A percentile compares a stretch with the other conserved stretches of the same genome.
Evolutionary conservation across 2,113 vertebrate genomes (phyloP).

Genomic region (Poicephalus gulielmi): DNA sequence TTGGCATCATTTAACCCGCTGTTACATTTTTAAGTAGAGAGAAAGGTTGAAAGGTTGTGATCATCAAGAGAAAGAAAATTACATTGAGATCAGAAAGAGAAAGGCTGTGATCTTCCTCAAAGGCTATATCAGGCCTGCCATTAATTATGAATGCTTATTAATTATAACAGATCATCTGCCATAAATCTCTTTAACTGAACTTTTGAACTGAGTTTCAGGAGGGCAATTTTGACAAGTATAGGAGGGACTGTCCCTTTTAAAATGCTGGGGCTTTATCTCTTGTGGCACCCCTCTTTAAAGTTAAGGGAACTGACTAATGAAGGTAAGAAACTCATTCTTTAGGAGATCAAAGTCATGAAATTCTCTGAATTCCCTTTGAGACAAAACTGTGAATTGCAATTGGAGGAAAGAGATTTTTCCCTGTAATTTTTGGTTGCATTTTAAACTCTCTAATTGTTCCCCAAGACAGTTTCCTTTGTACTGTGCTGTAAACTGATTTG

Average conservation of each 20-base stretch:
- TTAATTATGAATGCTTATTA: slow-evolving; percentile 42
- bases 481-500: not conserved
- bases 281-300: not conserved
- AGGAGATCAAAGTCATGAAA: slow-evolving; percentile 32
- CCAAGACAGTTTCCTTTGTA: not conserved
- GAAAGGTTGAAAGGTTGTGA: not conserved
- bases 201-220: not conserved
- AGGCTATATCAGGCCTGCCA: not conserved
- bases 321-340: not conserved
- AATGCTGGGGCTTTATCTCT: not conserved
- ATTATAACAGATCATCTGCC: not conserved
- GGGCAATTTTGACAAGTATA: not conserved
- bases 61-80: not conserved
- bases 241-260: not conserved
- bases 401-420: not conserved
- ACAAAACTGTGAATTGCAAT: not conserved
- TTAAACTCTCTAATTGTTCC: not conserved
- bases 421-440: not conserved
- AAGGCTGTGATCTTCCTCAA: not conserved
- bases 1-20: not conserved
- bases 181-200: not conserved
- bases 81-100: not conserved
- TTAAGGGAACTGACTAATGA: not conserved
- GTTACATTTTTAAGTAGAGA: not conserved
- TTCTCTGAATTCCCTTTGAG: slow-evolving; percentile 6